A percentile compares a stretch with the other conserved stretches of the same genome.
phyloP scores from a whole-genome alignment of 30 jellyfish, hydroid and myxozoan genomes.

The Turritopsis dohrnii region DNA sequence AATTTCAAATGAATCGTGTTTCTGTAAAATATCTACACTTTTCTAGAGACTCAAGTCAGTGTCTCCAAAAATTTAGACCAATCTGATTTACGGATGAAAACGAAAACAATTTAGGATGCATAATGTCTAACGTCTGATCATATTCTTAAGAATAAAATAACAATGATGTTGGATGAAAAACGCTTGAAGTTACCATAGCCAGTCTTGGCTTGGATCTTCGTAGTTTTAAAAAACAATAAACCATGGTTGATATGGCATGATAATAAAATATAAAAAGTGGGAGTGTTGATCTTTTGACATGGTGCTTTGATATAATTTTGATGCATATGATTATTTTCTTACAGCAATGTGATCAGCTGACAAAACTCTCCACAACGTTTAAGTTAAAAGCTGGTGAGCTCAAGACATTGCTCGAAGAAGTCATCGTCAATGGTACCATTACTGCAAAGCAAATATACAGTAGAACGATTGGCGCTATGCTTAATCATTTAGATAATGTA shows the following conservation, averaged over 20 bases:
- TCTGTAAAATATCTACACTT: too few relatives aligned
- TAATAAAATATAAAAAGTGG: neutral
- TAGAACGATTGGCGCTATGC: conserved; percentile 14
- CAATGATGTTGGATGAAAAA: too few relatives aligned
- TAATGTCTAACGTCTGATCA: too few relatives aligned
- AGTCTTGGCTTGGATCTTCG: neutral
- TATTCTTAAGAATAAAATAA: too few relatives aligned
- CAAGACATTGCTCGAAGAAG: conserved; percentile 5
- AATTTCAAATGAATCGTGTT: neutral
- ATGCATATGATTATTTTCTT: neutral
- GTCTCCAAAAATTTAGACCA: too few relatives aligned
- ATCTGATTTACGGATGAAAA: too few relatives aligned
- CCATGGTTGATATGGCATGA: neutral
- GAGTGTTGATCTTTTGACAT: too few relatives aligned
- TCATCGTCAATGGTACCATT: conserved; percentile 24
- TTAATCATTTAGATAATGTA: conserved; percentile 11
- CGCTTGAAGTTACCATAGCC: too few relatives aligned
- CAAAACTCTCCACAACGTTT: conserved; percentile 3
- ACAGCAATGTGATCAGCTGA: conserved; percentile 23
- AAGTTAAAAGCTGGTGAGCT: conserved; percentile 10
- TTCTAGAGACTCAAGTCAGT: too few relatives aligned
- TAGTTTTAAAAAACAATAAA: neutral
- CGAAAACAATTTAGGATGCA: too few relatives aligned
- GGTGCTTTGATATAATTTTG: too few relatives aligned
- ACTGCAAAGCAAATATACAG: conserved; percentile 18